Conservation (phyloP, 2,888 invertebrate species). For the Desoria tigrina region DNA sequence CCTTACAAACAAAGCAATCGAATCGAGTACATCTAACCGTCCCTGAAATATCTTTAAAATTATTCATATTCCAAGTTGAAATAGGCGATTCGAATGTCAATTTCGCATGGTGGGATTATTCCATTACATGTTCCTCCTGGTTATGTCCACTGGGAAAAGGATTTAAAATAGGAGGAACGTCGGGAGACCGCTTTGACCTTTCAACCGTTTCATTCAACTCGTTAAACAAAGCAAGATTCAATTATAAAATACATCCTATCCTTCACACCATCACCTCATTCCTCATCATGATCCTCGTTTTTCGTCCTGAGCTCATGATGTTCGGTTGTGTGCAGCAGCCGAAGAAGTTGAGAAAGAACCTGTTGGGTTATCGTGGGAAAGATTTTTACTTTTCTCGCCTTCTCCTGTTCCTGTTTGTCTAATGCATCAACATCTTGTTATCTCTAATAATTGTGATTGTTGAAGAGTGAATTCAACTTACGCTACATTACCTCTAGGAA, state of each 20-base stretch:
- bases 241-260: slow-evolving; percentile 2
- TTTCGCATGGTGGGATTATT: neutral
- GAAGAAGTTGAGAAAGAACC: slow-evolving; percentile 1
- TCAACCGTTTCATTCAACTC: slow-evolving; percentile 17
- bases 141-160: too few relatives aligned
- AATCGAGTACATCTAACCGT: too few relatives aligned
- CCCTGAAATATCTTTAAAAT: too few relatives aligned
- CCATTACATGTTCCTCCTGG: too few relatives aligned
- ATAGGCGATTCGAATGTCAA: too few relatives aligned
- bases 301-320: slow-evolving; percentile 2
- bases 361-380: slow-evolving; percentile 30
- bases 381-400: slow-evolving; percentile 17
- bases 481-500: neutral
- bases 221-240: slow-evolving; percentile 12
- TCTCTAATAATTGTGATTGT: slow-evolving; percentile 23
- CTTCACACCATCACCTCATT: neutral
- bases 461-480: slow-evolving; percentile 7
- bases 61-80: too few relatives aligned
- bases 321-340: too few relatives aligned
- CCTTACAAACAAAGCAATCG: too few relatives aligned
- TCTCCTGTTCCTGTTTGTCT: slow-evolving; percentile 31
- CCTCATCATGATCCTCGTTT: neutral
- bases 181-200: slow-evolving; percentile 12
- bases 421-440: slow-evolving; percentile 36
- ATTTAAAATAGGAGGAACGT: too few relatives aligned